Evolutionary conservation across 2,888 invertebrate genomes (phyloP).

Genomic region (Drosophila emarginata): DNA sequence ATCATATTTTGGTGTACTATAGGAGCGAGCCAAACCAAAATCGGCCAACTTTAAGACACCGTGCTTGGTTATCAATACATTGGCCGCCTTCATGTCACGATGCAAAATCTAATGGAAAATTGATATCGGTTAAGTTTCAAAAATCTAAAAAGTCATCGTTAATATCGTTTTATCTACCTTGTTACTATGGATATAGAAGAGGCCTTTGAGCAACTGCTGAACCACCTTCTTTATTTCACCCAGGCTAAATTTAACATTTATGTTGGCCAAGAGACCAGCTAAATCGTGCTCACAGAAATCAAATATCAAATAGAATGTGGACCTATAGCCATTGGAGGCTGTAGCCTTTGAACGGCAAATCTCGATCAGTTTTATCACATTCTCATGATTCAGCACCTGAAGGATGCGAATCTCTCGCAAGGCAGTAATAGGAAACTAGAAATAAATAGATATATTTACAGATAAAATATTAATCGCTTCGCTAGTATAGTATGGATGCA

Average conservation of each 20-base stretch:
- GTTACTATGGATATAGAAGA: slow-evolving; percentile 98
- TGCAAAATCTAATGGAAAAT: slow-evolving; percentile 87
- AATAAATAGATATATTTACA: background rate
- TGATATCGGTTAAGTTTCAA: background rate
- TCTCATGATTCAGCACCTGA: slow-evolving; percentile 96
- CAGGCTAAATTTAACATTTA: slow-evolving; percentile 97
- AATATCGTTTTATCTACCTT: slow-evolving; percentile 84
- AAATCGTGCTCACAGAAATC: slow-evolving; percentile 99
- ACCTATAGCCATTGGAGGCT: slow-evolving; percentile 81
- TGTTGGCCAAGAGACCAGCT: slow-evolving; percentile 96
- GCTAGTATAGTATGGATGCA: no score
- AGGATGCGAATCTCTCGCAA: slow-evolving; percentile 97
- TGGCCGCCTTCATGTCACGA: slow-evolving; percentile 99
- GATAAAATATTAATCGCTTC: no score
- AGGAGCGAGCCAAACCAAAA: slow-evolving; percentile 97
- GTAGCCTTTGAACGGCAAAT: slow-evolving; percentile 96
- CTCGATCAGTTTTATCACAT: slow-evolving; percentile 98
- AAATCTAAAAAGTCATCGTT: background rate
- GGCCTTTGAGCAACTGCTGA: slow-evolving; percentile 91
- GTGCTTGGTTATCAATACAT: slow-evolving; percentile 97
- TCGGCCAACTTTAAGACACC: slow-evolving; percentile 98
- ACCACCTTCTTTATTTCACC: slow-evolving; percentile 98
- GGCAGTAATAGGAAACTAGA: slow-evolving; percentile 98
- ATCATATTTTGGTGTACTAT: slow-evolving; percentile 93
- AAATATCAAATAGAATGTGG: slow-evolving; percentile 92